phyloP scores from a whole-genome alignment of 1,140 invertebrate genomes.

The Lanistes nyassanus region DNA sequence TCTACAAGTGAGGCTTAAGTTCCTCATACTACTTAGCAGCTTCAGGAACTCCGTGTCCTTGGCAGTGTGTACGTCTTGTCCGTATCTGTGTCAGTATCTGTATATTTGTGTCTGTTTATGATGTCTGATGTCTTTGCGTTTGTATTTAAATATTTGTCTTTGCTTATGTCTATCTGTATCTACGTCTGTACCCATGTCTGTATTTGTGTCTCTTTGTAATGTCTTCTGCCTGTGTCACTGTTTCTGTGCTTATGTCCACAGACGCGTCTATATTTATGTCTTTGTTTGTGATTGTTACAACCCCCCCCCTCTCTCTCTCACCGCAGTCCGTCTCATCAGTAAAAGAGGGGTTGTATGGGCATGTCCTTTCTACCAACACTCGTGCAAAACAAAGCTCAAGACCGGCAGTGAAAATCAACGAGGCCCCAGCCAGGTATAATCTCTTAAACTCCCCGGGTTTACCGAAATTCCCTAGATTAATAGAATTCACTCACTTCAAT shows the following conservation, averaged over 20 bases:
- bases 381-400: too few relatives aligned
- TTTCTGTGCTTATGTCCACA: constrained; percentile 4
- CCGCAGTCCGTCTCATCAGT: too few relatives aligned
- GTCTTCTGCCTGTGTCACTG: not conserved
- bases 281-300: constrained; percentile 3
- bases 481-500: too few relatives aligned
- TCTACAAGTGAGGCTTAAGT: constrained; percentile 26
- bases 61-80: constrained; percentile 3
- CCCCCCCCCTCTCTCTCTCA: not conserved
- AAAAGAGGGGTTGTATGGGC: too few relatives aligned
- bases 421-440: too few relatives aligned
- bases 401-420: too few relatives aligned
- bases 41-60: not conserved
- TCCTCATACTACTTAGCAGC: not conserved
- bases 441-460: too few relatives aligned
- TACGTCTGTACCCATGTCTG: not conserved
- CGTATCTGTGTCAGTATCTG: constrained; percentile 21
- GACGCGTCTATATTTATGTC: constrained; percentile 10
- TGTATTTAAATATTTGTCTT: constrained; percentile 7
- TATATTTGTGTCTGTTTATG: constrained; percentile 4
- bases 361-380: not conserved
- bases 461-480: too few relatives aligned
- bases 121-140: not conserved
- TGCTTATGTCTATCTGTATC: constrained; percentile 11
- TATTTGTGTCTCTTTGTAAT: constrained; percentile 8